These are phyloP conservation scores for Lathamus discolor DNA, from an alignment of 2,113 vertebrate species.

Conservation along the genomic window DNA sequence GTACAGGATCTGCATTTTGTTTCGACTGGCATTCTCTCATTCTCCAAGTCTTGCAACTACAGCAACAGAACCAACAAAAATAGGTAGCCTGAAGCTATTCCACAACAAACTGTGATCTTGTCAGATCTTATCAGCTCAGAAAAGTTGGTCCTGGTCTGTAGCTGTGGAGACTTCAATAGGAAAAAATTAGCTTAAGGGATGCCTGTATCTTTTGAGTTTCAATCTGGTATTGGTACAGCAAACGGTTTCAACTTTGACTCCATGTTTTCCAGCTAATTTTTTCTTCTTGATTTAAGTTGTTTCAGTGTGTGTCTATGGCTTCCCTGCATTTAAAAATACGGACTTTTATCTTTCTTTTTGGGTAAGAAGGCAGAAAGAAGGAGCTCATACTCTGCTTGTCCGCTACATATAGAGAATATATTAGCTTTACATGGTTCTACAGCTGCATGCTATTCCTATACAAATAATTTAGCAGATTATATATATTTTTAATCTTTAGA, in stretches of 20 bases:
- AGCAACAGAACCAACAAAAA: not conserved
- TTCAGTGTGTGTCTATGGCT: not conserved
- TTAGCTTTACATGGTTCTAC: not conserved
- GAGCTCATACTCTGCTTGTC: not conserved
- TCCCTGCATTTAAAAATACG: not conserved
- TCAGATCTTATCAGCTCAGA: slow-evolving; percentile 43
- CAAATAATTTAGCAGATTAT: not conserved
- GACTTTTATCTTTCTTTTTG: not conserved
- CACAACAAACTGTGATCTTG: slow-evolving; percentile 17
- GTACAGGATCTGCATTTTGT: not conserved
- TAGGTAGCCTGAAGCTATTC: not conserved
- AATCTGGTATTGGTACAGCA: not conserved
- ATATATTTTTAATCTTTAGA: not conserved
- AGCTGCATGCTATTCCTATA: not conserved
- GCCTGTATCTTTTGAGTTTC: not conserved
- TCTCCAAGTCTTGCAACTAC: not conserved
- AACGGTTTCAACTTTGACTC: not conserved
- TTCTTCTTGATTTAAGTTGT: not conserved
- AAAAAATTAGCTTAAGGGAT: not conserved
- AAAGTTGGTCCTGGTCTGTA: not conserved
- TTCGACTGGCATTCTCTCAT: not conserved
- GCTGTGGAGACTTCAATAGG: not conserved
- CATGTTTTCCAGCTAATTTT: not conserved
- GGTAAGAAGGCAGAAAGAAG: not conserved
- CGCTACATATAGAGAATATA: not conserved